Percentiles rank a stretch among this genome's conserved stretches.
Conservation (phyloP, 1,140 invertebrate genomes). For the Ephestia elutella region DNA sequence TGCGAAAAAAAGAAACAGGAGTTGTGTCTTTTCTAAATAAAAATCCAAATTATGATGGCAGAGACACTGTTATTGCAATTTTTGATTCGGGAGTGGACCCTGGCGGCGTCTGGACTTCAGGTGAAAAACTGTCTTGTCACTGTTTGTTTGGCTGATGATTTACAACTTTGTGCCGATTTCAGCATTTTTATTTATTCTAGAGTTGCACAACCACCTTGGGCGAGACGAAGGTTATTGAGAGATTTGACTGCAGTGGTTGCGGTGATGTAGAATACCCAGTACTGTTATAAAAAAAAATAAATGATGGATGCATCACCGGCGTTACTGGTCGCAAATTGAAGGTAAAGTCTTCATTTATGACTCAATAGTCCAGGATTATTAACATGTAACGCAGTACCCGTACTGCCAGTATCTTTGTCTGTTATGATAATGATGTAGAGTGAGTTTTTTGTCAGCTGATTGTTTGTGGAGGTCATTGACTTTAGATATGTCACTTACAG, state of each 20-base stretch:
- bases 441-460: conserved; percentile 22
- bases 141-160: conserved; percentile 39
- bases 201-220: conserved; percentile 90
- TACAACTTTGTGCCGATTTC: conserved; percentile 38
- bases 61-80: conserved; percentile 93
- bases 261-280: conserved; percentile 85
- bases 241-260: conserved; percentile 95
- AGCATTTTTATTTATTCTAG: conserved; percentile 73
- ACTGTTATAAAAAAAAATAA: conserved; percentile 60
- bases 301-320: conserved; percentile 86
- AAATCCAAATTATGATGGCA: conserved; percentile 95
- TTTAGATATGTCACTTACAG: conserved; percentile 11
- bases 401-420: conserved; percentile 19
- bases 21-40: conserved; percentile 91
- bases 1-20: conserved; percentile 97
- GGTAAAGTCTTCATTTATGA: conserved; percentile 68
- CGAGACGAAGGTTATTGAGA: conserved; percentile 93
- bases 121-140: conserved; percentile 78
- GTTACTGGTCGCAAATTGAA: conserved; percentile 91
- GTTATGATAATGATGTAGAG: conserved; percentile 16
- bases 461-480: conserved; percentile 7
- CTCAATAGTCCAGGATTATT: conserved; percentile 23
- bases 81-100: conserved; percentile 99
- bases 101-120: conserved; percentile 92
- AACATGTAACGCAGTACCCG: no score